Evolutionary conservation across 2,113 vertebrate genomes (phyloP), one percentile per base, ranked within the genome.

Genomic region (Pholis gunnellus): DNA sequence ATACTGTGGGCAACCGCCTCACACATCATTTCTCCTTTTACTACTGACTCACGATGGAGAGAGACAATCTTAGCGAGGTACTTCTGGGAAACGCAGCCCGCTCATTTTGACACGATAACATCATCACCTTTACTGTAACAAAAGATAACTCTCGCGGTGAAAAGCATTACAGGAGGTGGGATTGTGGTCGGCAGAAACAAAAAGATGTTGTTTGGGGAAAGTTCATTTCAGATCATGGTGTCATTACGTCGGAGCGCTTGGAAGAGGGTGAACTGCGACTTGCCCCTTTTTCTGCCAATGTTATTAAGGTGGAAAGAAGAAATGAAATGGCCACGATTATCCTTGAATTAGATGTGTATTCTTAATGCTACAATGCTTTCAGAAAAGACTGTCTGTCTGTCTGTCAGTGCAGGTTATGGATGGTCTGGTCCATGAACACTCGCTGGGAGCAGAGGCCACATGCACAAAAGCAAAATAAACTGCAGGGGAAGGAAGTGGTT

Each of bases 381-480:
- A 10, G 48, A 72, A 83, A 79, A 42, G 67, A 90, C 80, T 88
- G 88, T 59, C 38, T 36, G 57, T 65, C 66, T 20, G 25, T 71
- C 57, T 93, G 91, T 92, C 91, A 87, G 94, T 90, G 95, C 85
- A 92, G 92, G 94, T 96, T 87, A 94, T 88, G 87, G 94, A 94
- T 94, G 87, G 91, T 93, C 91, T 94, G 92, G 92, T 95, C 92
- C 92, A 91, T 65, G 77, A 94, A 88, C 88, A 85, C 92, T 93
- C 91, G 85, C 83, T 90, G 93, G 95, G 96, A 89, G 84, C 95
- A 94, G 94, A 96, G 96, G 95, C 95, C 92, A 92, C 91, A 95
- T 94, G 94, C 95, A 96, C 95, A 95, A 95, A 97, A 97, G 95
- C 96, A 96, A 98, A 98, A 98, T 96, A 98, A 98, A 97, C 96